Percentiles rank a stretch among this genome's conserved stretches.
Evolutionary conservation across 2,797 vertebrate species (phyloP).

Genomic region (Bucorvus abyssinicus): DNA sequence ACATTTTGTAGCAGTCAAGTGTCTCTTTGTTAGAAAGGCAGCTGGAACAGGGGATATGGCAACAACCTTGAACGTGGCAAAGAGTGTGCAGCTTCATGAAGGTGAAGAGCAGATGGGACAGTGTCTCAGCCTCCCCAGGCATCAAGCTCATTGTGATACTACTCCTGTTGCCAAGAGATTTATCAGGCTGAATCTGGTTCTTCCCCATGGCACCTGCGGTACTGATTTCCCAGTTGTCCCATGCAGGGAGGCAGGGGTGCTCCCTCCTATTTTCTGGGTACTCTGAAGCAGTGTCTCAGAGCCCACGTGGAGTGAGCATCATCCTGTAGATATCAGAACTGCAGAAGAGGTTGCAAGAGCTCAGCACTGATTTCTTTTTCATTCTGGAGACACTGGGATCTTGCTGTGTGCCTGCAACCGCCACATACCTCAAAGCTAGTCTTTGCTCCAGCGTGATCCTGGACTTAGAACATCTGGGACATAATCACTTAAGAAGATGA

Average conservation of each 20-base stretch:
- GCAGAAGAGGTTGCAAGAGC: background rate
- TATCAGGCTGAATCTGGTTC: background rate
- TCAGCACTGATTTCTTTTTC: background rate
- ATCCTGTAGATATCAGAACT: background rate
- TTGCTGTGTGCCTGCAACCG: background rate
- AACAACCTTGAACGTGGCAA: background rate
- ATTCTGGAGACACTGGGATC: background rate
- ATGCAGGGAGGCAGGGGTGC: background rate
- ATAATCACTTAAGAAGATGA: background rate
- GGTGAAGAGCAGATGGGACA: background rate
- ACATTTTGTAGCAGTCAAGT: background rate
- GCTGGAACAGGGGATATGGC: background rate
- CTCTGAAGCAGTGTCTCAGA: background rate
- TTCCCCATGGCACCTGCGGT: rapidly evolving
- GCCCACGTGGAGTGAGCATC: background rate
- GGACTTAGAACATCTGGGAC: background rate
- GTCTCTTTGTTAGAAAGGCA: background rate
- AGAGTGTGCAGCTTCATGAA: background rate
- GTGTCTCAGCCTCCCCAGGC: background rate
- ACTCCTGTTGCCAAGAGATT: background rate
- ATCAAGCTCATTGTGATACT: background rate
- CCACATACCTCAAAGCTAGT: background rate
- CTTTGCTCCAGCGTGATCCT: background rate
- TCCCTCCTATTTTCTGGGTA: background rate
- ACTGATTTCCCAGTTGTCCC: background rate